A percentile compares a stretch with the other conserved stretches of the same genome.
These are phyloP conservation scores for Thereva nobilitata DNA, from an alignment of 2,888 invertebrate genomes.

Conservation along the genomic window DNA sequence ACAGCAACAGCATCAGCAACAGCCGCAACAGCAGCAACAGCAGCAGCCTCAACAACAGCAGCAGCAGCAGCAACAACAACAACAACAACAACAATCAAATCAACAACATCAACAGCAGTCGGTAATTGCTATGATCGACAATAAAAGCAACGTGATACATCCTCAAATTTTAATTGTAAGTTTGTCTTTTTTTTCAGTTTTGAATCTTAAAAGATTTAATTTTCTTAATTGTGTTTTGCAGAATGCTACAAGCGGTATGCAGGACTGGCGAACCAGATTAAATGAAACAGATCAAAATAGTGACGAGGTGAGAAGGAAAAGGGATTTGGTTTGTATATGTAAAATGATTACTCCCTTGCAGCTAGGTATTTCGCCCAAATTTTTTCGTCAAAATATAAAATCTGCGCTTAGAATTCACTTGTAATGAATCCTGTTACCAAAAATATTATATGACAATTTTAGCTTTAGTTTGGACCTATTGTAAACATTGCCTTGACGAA, in stretches of 20 bases:
- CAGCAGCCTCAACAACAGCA: conserved; percentile 49
- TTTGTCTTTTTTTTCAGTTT: conserved; percentile 7
- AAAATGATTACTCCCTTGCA: not conserved
- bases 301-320: conserved; percentile 38
- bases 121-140: conserved; percentile 47
- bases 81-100: conserved; percentile 57
- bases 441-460: too few relatives aligned
- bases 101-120: conserved; percentile 61
- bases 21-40: conserved; percentile 48
- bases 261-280: conserved; percentile 42
- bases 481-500: too few relatives aligned
- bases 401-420: too few relatives aligned
- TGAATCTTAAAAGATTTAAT: conserved; percentile 2
- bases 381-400: not conserved
- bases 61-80: conserved; percentile 56
- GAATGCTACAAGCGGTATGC: conserved; percentile 29
- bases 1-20: conserved; percentile 52
- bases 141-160: conserved; percentile 58
- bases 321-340: not conserved
- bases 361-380: not conserved
- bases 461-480: too few relatives aligned
- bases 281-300: conserved; percentile 40
- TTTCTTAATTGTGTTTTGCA: conserved; percentile 17
- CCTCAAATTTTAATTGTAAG: conserved; percentile 46
- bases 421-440: too few relatives aligned